Evolutionary conservation across 30 jellyfish, hydroid and myxozoan genomes (phyloP).

Genomic region (Cassiopea xamachana): DNA sequence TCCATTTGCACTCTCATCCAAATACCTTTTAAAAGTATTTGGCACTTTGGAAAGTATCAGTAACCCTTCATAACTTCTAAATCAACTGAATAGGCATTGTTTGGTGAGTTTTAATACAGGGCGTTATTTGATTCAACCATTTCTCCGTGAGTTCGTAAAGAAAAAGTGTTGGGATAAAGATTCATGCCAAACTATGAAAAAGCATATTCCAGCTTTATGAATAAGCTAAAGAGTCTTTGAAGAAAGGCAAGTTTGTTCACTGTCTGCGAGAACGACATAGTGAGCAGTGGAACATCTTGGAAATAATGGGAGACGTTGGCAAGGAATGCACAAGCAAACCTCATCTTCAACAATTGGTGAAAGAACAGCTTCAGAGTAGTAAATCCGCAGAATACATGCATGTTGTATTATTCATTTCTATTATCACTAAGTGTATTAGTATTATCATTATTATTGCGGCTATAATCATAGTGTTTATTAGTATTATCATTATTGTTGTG

Average conservation of each 20-base stretch:
- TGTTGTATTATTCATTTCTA: neutral
- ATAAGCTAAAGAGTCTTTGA: constrained; percentile 10
- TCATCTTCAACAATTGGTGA: neutral
- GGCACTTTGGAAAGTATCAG: neutral
- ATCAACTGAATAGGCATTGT: constrained; percentile 1
- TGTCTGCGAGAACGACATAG: constrained; percentile 11
- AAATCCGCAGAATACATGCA: constrained; percentile 19
- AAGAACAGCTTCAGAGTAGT: neutral
- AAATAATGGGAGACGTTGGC: neutral
- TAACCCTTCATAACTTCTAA: neutral
- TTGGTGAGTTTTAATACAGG: neutral
- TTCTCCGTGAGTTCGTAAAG: constrained; percentile 4
- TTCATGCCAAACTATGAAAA: neutral
- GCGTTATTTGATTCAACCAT: constrained; percentile 19
- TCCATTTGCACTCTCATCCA: constrained; percentile 33
- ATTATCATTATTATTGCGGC: too few species aligned
- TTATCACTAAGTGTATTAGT: too few species aligned
- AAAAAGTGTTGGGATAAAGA: neutral
- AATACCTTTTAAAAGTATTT: neutral
- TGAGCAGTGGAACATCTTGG: constrained; percentile 12
- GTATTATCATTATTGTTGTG: too few species aligned
- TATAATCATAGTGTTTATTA: too few species aligned
- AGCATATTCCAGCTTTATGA: constrained; percentile 1
- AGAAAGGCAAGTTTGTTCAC: constrained; percentile 1
- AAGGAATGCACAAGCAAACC: neutral